Base-by-base conservation (phyloP, 2,113 vertebrate species). In the Perca fluviatilis region DNA sequence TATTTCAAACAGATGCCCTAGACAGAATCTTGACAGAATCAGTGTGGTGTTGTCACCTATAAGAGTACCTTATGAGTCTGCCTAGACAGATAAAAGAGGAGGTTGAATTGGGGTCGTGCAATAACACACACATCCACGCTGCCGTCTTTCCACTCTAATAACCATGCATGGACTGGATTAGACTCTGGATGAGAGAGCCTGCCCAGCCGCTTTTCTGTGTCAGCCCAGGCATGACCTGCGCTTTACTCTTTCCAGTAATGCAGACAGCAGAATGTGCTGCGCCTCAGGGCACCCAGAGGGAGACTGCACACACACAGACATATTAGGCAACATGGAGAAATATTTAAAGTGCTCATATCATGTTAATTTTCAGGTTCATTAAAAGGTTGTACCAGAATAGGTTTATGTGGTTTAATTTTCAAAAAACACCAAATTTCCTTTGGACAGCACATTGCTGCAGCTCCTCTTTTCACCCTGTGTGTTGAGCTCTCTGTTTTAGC, bases 141-240 rank as follows among this genome's bases (percentile, higher is more conserved):
- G 79, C 71, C 61, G 23, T 90, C 82, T 86, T 93, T 94, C 90
- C 89, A 91, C 91, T 90, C 90, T 89, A 91, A 88, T 94, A 94
- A 91, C 70, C 46, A 16, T 82, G 84, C 85, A 84, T 70, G 73
- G 83, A 84, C 72, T 69, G 83, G 84, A 89, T 91, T 88, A 89
- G 68, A 85, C 58, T 51, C 70, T 70, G 88, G 76, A 80, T 82
- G 77, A 80, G 61, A 63, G 73, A 83, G 74, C 60, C 74, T 25
- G 80, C 77, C 66, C 80, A 47, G 79, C 36, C 58, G 1, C 47
- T 90, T 90, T 87, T 92, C 83, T 91, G 86, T 92, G 85, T 88
- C 82, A 92, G 65, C 66, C 87, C 87, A 88, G 82, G 65, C 88
- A 73, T 87, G 87, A 88, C 88, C 91, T 87, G 51, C 73, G 51